Percentiles rank a stretch among this genome's conserved stretches.
These are phyloP conservation scores for Samia ricini DNA, from an alignment of 1,140 invertebrate species.

Conservation along the genomic window DNA sequence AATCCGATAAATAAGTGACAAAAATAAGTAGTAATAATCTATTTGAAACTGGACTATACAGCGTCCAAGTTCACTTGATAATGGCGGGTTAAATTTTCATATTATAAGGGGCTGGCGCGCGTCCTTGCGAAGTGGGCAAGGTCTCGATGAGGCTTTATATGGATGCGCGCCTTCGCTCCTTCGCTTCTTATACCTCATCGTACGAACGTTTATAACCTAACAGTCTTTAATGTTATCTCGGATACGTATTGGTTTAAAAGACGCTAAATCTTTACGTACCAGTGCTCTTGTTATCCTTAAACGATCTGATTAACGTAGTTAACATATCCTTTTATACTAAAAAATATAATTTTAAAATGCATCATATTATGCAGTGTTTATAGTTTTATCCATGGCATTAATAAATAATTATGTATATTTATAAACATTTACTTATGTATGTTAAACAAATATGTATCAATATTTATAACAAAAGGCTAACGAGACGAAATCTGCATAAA, in stretches of 20 bases:
- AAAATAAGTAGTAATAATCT: background rate
- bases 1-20: background rate
- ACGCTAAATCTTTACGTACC: too few relatives aligned
- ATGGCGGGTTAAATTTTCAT: conserved; percentile 54
- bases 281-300: too few relatives aligned
- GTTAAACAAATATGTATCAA: too few relatives aligned
- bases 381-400: too few relatives aligned
- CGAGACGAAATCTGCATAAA: too few relatives aligned
- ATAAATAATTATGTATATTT: too few relatives aligned
- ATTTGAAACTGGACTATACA: conserved; percentile 41
- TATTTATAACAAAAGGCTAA: too few relatives aligned
- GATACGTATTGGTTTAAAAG: too few relatives aligned
- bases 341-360: background rate
- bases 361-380: background rate
- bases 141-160: conserved; percentile 60
- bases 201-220: conserved; percentile 3
- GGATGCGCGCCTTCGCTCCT: conserved; percentile 53
- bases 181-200: conserved; percentile 62
- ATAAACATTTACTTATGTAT: too few relatives aligned
- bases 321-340: background rate
- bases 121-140: conserved; percentile 69
- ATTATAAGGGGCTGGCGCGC: conserved; percentile 45
- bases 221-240: too few relatives aligned
- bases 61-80: conserved; percentile 50
- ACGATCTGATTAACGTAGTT: too few relatives aligned